A percentile compares a stretch with the other conserved stretches of the same genome.
Conservation (phyloP, 2,113 vertebrate species). For the Callospermophilus lateralis region DNA sequence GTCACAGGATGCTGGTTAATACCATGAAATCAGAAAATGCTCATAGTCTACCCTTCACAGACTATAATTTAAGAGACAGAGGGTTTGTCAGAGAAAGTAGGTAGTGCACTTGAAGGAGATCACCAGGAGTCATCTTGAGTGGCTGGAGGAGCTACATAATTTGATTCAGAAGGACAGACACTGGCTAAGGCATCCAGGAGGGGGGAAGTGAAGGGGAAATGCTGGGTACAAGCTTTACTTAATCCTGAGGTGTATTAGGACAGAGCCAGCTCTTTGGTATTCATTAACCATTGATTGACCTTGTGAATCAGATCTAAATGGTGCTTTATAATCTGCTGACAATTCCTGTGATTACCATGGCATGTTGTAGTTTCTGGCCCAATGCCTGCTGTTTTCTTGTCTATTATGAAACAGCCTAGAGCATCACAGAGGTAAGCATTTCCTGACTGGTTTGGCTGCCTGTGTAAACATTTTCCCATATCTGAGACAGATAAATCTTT, state of each 20-base stretch:
- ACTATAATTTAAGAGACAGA: neutral
- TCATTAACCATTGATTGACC: neutral
- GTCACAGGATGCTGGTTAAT: neutral
- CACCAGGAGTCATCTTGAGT: rapidly evolving
- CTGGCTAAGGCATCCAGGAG: neutral
- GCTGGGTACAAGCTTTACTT: neutral
- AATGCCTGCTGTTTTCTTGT: neutral
- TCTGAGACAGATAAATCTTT: neutral
- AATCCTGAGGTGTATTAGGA: neutral
- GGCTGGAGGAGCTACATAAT: neutral
- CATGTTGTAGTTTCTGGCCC: neutral
- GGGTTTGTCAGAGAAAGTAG: neutral
- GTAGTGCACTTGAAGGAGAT: neutral
- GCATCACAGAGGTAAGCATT: constrained; percentile 5
- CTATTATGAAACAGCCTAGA: neutral
- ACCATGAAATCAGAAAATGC: neutral
- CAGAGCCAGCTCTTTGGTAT: neutral
- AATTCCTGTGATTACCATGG: neutral
- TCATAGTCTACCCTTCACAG: neutral
- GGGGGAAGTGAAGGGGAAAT: neutral
- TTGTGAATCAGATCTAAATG: constrained; percentile 25
- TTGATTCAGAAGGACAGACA: neutral
- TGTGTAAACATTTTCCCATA: neutral
- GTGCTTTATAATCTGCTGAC: constrained; percentile 11
- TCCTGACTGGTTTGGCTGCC: neutral